Base-by-base conservation (phyloP, 2,797 vertebrate species). In the Pantherophis alleghaniensis region DNA sequence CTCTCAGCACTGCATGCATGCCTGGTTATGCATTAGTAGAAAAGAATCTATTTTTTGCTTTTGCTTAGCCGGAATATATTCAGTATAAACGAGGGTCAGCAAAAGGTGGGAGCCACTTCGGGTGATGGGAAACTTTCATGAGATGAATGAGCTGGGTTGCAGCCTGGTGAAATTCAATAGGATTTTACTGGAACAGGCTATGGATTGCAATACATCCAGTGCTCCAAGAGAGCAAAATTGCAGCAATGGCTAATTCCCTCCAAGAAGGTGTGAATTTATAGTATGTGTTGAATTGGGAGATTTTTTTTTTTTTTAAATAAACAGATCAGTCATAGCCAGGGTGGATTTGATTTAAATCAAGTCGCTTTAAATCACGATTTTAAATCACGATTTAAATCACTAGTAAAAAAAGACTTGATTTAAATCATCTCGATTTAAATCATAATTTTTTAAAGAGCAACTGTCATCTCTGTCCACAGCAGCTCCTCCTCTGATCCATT, bases 1-100 rank as follows among this genome's bases (percentile, higher is more conserved):
- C 10, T 0, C 47, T 95, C 93, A 66, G 90, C 96, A 96, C 90
- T 90, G 94, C 96, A 97, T 97, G 97, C 97, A 96, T 63, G 92
- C 97, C 95, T 69, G 93, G 42, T 93, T 56, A 86, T 20, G n/a
- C 89, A 89, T 93, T 91, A 89, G 90, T 91, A 56, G 32, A 86
- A 87, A 88, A 91, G 16, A n/a, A 53, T 14, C 63, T 47, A 66
- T 53, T 91, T 60, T 69, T 55, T 24, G 37, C 32, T 60, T 66
- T 83, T 59, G 12, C 60, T 66, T 37, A 26, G 79, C 26, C 22
- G 5, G 42, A 53, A 12, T 28, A 10, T 61, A 55, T 83, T 22
- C 53, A 69, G 12, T 3, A 59, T 51, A 90, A 90, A 87, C 20
- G 26, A 74, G 26, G 32, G 18, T 1, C 5, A 26, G 51, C 12